A percentile compares a stretch with the other conserved stretches of the same genome.
These are phyloP conservation scores for Esox niger DNA, from an alignment of 2,113 vertebrate genomes.

Conservation along the genomic window DNA sequence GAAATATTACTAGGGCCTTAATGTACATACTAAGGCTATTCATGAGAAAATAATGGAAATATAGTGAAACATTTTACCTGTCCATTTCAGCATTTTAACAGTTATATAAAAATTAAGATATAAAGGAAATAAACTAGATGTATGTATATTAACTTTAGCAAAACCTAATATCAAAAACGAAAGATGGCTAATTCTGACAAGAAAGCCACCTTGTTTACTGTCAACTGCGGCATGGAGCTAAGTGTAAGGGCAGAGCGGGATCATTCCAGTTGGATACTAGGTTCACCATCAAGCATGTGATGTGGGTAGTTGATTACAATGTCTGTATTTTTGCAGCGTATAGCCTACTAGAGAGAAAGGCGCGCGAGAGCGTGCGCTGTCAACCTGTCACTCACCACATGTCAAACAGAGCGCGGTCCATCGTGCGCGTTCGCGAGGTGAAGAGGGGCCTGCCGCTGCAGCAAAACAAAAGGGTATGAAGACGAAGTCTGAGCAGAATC, in stretches of 20 bases:
- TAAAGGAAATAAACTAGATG: no score
- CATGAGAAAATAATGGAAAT: no score
- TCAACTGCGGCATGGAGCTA: no score
- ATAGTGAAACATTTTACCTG: no score
- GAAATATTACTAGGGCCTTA: no score
- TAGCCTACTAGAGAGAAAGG: conserved; percentile 31
- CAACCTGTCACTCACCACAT: conserved; percentile 38
- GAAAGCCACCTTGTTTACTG: not conserved
- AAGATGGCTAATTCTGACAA: not conserved
- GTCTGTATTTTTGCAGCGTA: conserved; percentile 44
- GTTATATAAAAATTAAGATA: no score
- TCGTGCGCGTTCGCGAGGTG: conserved; percentile 7
- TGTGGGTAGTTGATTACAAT: conserved; percentile 33
- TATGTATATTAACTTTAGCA: no score
- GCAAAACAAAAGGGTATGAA: not conserved
- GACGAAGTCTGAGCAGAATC: not conserved
- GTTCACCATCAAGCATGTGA: conserved; percentile 24
- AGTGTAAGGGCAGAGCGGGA: not conserved
- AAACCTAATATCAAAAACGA: not conserved
- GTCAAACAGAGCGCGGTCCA: not conserved
- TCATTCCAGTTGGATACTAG: conserved; percentile 32
- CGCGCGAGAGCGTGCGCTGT: conserved; percentile 23
- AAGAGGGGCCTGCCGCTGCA: conserved; percentile 27
- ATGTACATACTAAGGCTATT: no score
- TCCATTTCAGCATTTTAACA: no score